Evolutionary conservation across 2,113 vertebrate species (phyloP).

Genomic region (Pelobates fuscus): DNA sequence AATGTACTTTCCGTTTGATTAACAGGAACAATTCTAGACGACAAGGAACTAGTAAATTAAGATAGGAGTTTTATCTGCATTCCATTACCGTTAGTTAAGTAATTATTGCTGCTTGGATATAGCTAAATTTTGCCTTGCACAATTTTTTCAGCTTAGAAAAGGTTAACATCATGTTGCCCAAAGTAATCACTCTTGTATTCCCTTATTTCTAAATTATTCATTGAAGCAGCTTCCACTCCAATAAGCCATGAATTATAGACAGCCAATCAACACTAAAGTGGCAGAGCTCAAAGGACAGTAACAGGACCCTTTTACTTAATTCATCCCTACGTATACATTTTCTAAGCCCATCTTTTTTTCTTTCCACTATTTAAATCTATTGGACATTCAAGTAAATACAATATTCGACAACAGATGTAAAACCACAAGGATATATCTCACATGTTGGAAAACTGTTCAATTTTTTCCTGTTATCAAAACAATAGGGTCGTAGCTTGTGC

Average conservation of each 20-base stretch:
- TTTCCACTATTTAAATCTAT: background rate
- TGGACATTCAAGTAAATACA: too few relatives aligned
- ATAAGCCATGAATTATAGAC: conserved; percentile 17
- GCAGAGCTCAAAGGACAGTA: background rate
- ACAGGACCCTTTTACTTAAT: background rate
- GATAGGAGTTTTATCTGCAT: too few relatives aligned
- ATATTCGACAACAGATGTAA: too few relatives aligned
- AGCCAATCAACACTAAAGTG: conserved; percentile 6
- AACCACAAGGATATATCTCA: too few relatives aligned
- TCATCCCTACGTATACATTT: background rate
- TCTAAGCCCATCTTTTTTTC: background rate
- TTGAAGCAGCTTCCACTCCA: conserved; percentile 8
- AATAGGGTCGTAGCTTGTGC: too few relatives aligned
- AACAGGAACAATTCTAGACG: too few relatives aligned
- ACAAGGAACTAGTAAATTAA: too few relatives aligned
- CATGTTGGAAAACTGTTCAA: too few relatives aligned
- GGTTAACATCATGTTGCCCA: background rate
- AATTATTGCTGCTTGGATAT: background rate
- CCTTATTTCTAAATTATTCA: conserved; percentile 14
- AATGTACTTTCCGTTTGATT: too few relatives aligned
- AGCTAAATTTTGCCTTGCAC: background rate
- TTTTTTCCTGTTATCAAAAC: too few relatives aligned
- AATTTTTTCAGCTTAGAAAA: background rate
- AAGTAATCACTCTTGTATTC: background rate
- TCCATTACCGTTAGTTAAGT: background rate